phyloP scores from a whole-genome alignment of 2,113 vertebrate genomes.

The Himantopus leucocephalus region DNA sequence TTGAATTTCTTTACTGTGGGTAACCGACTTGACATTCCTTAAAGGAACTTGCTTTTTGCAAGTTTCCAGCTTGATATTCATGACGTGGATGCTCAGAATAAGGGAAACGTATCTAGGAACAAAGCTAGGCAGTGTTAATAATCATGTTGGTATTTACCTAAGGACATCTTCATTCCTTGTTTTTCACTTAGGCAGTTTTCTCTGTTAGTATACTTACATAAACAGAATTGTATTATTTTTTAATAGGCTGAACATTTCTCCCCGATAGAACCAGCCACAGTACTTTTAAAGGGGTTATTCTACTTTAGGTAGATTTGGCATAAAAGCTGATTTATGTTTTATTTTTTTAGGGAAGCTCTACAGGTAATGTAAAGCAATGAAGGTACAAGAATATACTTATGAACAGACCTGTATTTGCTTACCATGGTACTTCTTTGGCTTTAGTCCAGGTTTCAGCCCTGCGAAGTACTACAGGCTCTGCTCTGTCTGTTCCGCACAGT shows the following conservation, averaged over 20 bases:
- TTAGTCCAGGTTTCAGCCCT: background rate
- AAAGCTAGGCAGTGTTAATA: background rate
- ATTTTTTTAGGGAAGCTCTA: background rate
- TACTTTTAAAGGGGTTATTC: background rate
- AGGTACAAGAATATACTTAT: background rate
- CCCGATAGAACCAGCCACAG: background rate
- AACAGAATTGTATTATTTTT: background rate
- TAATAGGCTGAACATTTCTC: background rate
- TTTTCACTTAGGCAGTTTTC: background rate
- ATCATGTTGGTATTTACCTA: background rate
- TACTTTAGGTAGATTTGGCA: background rate
- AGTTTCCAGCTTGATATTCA: background rate
- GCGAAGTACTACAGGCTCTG: background rate
- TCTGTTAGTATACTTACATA: background rate
- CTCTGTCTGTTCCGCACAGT: background rate
- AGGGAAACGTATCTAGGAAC: fast-evolving
- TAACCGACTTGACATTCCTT: background rate
- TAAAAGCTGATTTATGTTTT: background rate
- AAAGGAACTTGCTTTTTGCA: background rate
- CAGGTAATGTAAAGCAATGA: background rate
- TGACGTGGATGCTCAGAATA: background rate
- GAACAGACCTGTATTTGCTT: background rate
- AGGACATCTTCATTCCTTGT: background rate
- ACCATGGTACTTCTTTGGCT: background rate
- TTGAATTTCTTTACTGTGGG: background rate